These are phyloP conservation scores for Oncorhynchus tshawytscha DNA, from an alignment of 2,113 vertebrate species.

Conservation along the genomic window DNA sequence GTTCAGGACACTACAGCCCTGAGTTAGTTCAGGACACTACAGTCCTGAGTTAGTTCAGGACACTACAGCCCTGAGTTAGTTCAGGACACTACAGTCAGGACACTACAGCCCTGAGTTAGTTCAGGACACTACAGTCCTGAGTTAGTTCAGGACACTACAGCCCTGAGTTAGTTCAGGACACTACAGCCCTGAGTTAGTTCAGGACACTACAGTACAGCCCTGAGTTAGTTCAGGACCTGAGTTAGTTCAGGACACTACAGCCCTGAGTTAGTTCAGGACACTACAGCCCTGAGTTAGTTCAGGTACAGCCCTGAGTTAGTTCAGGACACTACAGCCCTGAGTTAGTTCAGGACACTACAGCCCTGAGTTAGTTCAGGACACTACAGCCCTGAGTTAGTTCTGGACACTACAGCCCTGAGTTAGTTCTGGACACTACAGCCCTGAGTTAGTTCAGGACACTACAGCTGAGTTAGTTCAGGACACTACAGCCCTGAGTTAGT, in stretches of 20 bases:
- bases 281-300: neutral
- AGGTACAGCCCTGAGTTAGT: conserved; percentile 1
- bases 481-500: neutral
- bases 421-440: conserved; percentile 3
- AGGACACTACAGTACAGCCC: neutral
- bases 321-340: conserved; percentile 7
- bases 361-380: neutral
- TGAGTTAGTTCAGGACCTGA: neutral
- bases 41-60: no score
- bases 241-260: conserved; percentile 8
- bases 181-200: conserved; percentile 4
- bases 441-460: conserved; percentile 1
- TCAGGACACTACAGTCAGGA: no score
- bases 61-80: no score
- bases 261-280: neutral
- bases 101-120: no score
- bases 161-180: neutral
- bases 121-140: neutral
- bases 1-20: conserved; percentile 5
- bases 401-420: neutral
- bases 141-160: conserved; percentile 8
- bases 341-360: neutral
- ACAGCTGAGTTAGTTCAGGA: conserved; percentile 3
- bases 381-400: conserved; percentile 1
- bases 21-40: neutral